A percentile compares a stretch with the other conserved stretches of the same genome.
Evolutionary conservation across 2,113 vertebrate species (phyloP).

Genomic region (Trematomus loennbergii): DNA sequence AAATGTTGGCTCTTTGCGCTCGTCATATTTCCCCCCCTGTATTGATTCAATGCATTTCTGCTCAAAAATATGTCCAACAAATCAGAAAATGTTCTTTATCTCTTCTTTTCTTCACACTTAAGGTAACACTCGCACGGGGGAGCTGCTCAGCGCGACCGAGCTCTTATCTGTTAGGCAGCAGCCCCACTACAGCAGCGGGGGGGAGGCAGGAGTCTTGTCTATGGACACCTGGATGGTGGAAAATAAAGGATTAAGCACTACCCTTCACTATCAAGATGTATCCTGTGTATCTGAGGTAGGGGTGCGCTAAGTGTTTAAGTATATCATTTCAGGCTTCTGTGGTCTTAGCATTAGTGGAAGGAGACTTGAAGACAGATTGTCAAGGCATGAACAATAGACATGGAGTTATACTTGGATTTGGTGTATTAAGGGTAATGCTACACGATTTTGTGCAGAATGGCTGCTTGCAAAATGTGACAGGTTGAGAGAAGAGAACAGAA

Average conservation of each 20-base stretch:
- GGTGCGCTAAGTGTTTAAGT: neutral
- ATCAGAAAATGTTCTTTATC: neutral
- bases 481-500: neutral
- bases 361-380: neutral
- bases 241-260: slow-evolving; percentile 18
- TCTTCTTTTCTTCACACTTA: slow-evolving; percentile 1
- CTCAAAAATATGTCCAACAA: neutral
- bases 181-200: slow-evolving; percentile 5
- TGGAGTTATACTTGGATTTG: neutral
- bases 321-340: neutral
- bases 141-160: slow-evolving; percentile 11
- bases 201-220: slow-evolving; percentile 9
- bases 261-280: slow-evolving; percentile 11
- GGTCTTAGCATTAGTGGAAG: neutral
- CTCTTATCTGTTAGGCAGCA: slow-evolving; percentile 33
- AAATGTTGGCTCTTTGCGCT: slow-evolving; percentile 38
- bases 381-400: neutral
- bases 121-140: slow-evolving; percentile 1
- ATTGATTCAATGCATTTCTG: slow-evolving; percentile 4
- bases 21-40: slow-evolving; percentile 25
- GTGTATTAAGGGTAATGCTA: neutral
- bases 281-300: neutral
- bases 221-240: slow-evolving; percentile 29
- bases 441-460: neutral
- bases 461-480: neutral